Evolutionary conservation across 1,140 invertebrate species (phyloP).

Genomic region (Proales similis): DNA sequence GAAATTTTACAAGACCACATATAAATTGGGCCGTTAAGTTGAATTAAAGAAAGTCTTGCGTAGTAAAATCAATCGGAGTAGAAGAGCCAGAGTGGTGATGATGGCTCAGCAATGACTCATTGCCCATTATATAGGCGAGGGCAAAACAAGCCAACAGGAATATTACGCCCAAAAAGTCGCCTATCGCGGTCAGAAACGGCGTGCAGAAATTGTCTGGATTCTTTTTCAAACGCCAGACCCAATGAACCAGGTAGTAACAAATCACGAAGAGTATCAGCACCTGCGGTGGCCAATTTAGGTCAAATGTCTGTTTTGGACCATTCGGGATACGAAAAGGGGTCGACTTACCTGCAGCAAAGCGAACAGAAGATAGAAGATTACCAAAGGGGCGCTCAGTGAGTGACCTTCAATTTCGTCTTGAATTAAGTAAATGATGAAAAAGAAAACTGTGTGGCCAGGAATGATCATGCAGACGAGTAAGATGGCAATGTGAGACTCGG

Average conservation of each 20-base stretch:
- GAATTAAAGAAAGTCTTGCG: too few species aligned
- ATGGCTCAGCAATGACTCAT: too few species aligned
- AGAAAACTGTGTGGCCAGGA: slow-evolving; percentile 83
- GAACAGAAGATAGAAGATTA: slow-evolving; percentile 72
- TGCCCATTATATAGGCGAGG: slow-evolving; percentile 17
- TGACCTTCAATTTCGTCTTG: slow-evolving; percentile 58
- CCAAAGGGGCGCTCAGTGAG: slow-evolving; percentile 69
- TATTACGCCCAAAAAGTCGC: slow-evolving; percentile 78
- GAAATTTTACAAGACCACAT: too few species aligned
- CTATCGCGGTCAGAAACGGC: slow-evolving; percentile 82
- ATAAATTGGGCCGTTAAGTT: too few species aligned
- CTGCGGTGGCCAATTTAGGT: slow-evolving; percentile 55
- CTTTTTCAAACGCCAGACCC: slow-evolving; percentile 74
- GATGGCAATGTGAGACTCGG: slow-evolving; percentile 62
- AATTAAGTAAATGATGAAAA: slow-evolving; percentile 75
- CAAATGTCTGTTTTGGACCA: background rate
- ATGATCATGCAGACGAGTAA: slow-evolving; percentile 77
- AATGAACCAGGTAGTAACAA: slow-evolving; percentile 71
- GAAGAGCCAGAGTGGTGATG: too few species aligned
- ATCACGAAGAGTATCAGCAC: slow-evolving; percentile 54
- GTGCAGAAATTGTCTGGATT: slow-evolving; percentile 95
- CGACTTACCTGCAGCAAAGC: slow-evolving; percentile 13
- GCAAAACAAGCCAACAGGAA: slow-evolving; percentile 25
- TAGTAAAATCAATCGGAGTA: too few species aligned
- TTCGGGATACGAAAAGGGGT: background rate